Percentiles rank a stretch among this genome's conserved stretches.
Conservation (phyloP, 2,113 vertebrate species). For the Rhegmatorhina hoffmannsi region DNA sequence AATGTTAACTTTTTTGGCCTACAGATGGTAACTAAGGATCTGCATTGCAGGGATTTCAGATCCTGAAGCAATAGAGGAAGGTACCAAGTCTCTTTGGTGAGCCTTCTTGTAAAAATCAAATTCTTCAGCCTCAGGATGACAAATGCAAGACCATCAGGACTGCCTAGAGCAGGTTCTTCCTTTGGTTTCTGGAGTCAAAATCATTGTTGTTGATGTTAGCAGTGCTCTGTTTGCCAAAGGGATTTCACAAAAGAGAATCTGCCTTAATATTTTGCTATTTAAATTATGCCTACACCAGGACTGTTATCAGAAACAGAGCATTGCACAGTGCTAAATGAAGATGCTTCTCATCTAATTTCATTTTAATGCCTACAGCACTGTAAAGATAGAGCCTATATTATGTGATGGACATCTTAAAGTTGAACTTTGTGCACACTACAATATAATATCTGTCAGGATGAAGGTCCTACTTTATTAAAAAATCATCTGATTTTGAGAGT, state of each 20-base stretch:
- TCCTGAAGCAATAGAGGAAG: background rate
- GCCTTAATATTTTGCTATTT: background rate
- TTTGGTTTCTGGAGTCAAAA: background rate
- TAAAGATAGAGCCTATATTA: background rate
- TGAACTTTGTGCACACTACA: background rate
- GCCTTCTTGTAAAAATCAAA: background rate
- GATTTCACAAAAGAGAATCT: background rate
- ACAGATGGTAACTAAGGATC: background rate
- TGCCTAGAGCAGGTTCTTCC: background rate
- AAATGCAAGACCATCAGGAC: background rate
- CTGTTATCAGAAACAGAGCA: background rate
- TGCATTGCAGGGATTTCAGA: background rate
- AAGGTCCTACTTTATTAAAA: background rate
- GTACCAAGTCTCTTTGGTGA: background rate
- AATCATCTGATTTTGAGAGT: background rate
- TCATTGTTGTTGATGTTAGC: fast-evolving
- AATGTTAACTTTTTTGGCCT: background rate
- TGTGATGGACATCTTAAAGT: background rate
- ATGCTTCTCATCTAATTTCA: background rate
- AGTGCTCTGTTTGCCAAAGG: background rate
- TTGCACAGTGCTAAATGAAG: background rate
- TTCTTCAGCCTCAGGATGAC: background rate
- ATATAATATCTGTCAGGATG: background rate
- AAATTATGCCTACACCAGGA: background rate
- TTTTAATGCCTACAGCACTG: background rate